These are phyloP conservation scores for Hermaeophaga mercurialis DNA, from an alignment of 2,888 invertebrate genomes.

Conservation along the genomic window DNA sequence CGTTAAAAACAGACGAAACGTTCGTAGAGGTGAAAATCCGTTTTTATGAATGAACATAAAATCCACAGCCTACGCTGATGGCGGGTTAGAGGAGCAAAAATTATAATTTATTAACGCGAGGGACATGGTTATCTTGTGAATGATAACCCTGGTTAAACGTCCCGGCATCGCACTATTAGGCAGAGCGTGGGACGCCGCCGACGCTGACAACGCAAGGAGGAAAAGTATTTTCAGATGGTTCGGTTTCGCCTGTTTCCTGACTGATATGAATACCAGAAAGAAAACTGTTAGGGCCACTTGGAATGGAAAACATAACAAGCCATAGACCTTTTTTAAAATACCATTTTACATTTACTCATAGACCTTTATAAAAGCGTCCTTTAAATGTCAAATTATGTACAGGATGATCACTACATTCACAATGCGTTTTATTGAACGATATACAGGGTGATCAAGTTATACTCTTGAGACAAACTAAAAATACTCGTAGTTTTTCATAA, in stretches of 20 bases:
- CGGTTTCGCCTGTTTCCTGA: constrained; percentile 9
- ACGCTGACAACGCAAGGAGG: constrained; percentile 19
- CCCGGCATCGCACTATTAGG: constrained; percentile 40
- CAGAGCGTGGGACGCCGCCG: constrained; percentile 46
- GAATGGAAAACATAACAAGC: not conserved
- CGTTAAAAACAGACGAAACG: constrained; percentile 13
- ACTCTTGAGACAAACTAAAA: too few species aligned
- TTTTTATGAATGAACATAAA: constrained; percentile 29
- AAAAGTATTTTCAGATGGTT: constrained; percentile 21
- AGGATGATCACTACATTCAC: too few species aligned
- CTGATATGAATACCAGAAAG: constrained; percentile 15
- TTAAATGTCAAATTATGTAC: too few species aligned
- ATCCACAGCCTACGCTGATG: constrained; percentile 27
- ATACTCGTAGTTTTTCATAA: too few species aligned
- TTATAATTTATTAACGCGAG: constrained; percentile 52
- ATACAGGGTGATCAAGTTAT: too few species aligned
- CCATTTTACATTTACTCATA: too few species aligned
- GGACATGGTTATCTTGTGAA: constrained; percentile 54
- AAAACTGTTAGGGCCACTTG: not conserved
- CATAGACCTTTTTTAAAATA: too few species aligned
- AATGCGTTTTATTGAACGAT: too few species aligned
- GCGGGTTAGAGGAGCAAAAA: constrained; percentile 40
- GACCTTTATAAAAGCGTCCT: too few species aligned
- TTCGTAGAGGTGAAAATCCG: constrained; percentile 21
- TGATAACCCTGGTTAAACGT: constrained; percentile 55